These are phyloP conservation scores for Drosophila baimaii DNA, from an alignment of 1,140 invertebrate genomes.

Conservation along the genomic window DNA sequence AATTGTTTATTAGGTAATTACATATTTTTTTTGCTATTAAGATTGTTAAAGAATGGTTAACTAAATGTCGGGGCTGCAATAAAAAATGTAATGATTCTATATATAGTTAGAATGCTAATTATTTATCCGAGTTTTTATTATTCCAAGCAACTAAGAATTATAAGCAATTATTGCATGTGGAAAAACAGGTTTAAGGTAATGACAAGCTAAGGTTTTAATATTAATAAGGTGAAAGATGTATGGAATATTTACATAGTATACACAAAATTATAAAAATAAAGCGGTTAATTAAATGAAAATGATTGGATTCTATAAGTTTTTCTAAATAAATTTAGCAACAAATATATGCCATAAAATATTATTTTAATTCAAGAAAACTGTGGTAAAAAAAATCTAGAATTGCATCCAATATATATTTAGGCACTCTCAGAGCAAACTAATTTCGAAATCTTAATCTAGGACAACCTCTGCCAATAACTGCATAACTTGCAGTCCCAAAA, in stretches of 20 bases:
- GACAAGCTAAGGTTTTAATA: not conserved
- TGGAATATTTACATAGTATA: too few species aligned
- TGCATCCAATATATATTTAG: too few species aligned
- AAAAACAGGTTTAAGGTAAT: constrained; percentile 3
- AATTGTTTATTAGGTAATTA: not conserved
- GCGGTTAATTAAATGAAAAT: too few species aligned
- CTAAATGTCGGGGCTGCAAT: not conserved
- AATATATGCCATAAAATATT: too few species aligned
- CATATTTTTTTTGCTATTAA: not conserved
- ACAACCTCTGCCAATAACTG: not conserved
- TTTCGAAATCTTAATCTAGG: constrained; percentile 6
- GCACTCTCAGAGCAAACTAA: not conserved
- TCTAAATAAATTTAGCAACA: too few species aligned
- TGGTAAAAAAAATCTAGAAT: not conserved
- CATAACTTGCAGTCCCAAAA: not conserved
- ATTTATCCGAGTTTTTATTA: not conserved
- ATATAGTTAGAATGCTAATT: not conserved
- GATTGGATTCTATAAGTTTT: too few species aligned
- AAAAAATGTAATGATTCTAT: too few species aligned
- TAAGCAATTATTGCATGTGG: not conserved
- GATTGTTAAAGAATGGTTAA: not conserved
- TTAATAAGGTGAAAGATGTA: not conserved
- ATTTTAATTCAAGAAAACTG: not conserved
- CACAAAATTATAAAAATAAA: not conserved
- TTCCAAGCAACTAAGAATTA: not conserved